These are phyloP conservation scores for Drosophila sucinea DNA, from an alignment of 1,140 invertebrate genomes.

Conservation along the genomic window DNA sequence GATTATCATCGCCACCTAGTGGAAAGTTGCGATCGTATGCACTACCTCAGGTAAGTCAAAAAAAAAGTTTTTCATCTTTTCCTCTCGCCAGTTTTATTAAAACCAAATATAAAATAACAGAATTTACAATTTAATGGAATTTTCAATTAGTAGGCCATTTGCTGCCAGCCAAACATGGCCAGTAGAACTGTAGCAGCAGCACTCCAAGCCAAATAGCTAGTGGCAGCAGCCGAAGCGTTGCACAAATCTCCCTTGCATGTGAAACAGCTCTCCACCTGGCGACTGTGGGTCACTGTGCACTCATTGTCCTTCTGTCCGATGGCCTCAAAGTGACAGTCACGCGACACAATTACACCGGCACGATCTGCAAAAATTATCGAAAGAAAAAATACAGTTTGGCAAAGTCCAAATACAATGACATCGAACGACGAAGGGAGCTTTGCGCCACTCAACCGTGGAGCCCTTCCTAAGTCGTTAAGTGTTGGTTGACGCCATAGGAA, in stretches of 20 bases:
- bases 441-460: too few species aligned
- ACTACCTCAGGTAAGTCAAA: background rate
- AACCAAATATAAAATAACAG: slow-evolving; percentile 14
- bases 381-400: background rate
- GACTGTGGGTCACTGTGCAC: slow-evolving; percentile 72
- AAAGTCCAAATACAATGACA: too few species aligned
- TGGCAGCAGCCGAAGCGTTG: slow-evolving; percentile 83
- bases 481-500: too few species aligned
- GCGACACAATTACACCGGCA: slow-evolving; percentile 70
- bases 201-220: slow-evolving; percentile 83
- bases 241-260: slow-evolving; percentile 85
- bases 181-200: slow-evolving; percentile 75
- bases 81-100: slow-evolving; percentile 9
- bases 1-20: background rate
- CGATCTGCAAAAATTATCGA: slow-evolving; percentile 50
- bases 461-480: too few species aligned
- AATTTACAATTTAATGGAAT: slow-evolving; percentile 26
- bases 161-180: slow-evolving; percentile 60
- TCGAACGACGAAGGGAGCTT: too few species aligned
- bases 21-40: background rate
- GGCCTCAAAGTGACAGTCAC: slow-evolving; percentile 77
- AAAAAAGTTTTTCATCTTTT: background rate
- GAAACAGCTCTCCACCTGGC: slow-evolving; percentile 80
- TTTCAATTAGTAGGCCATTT: slow-evolving; percentile 49
- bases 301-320: slow-evolving; percentile 73